phyloP scores from a whole-genome alignment of 2,888 invertebrate species.

The Rhagonycha fulva region DNA sequence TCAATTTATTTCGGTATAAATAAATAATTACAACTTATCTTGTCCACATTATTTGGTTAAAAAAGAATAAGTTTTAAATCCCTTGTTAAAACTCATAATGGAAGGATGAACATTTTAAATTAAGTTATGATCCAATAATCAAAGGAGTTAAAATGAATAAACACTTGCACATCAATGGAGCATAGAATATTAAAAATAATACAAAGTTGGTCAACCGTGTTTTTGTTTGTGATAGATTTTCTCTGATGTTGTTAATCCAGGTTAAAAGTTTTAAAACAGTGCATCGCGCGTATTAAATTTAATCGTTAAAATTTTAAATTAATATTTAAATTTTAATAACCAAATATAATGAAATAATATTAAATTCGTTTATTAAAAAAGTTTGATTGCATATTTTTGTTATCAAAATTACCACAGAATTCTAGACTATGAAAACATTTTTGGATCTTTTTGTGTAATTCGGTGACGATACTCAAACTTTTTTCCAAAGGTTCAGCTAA shows the following conservation, averaged over 20 bases:
- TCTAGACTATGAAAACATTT: not conserved
- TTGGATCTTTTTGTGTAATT: not conserved
- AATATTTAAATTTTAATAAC: not conserved
- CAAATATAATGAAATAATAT: not conserved
- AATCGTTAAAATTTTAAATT: not conserved
- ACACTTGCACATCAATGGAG: constrained; percentile 28
- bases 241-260: constrained; percentile 24
- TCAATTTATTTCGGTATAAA: no score
- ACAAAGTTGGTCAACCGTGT: constrained; percentile 24
- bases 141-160: constrained; percentile 26
- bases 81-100: constrained; percentile 5
- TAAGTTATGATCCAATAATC: constrained; percentile 23
- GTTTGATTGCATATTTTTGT: not conserved
- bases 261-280: constrained; percentile 19
- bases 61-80: constrained; percentile 2
- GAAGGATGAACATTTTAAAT: constrained; percentile 18
- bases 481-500: no score
- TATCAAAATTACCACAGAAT: not conserved
- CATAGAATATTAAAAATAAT: constrained; percentile 24
- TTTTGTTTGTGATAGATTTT: constrained; percentile 15
- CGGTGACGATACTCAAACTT: not conserved
- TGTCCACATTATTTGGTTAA: not conserved
- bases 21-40: not conserved
- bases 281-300: not conserved
- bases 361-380: not conserved